Evolutionary conservation across 2,888 invertebrate species (phyloP).

Genomic region (Lissocephala sabroskyi): DNA sequence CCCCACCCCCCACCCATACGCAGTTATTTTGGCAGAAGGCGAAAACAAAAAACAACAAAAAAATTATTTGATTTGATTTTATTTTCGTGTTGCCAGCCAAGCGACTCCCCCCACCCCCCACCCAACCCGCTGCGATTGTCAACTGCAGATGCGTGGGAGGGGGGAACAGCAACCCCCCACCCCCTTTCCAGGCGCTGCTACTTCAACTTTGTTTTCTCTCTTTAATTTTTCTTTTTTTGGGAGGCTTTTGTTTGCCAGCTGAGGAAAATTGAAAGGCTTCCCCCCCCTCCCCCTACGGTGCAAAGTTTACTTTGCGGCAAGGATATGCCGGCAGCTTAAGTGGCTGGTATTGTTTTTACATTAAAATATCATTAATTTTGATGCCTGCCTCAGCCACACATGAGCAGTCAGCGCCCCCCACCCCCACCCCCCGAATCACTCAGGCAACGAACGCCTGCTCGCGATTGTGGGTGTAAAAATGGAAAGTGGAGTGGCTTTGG

Average conservation of each 20-base stretch:
- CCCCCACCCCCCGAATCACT: background rate
- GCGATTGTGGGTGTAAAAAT: too few species aligned
- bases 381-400: slow-evolving; percentile 25
- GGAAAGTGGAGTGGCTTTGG: background rate
- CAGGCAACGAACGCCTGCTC: too few species aligned
- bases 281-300: slow-evolving; percentile 7
- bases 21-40: background rate
- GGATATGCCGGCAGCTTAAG: slow-evolving; percentile 49
- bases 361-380: slow-evolving; percentile 64
- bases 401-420: background rate
- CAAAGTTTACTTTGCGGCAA: too few species aligned
- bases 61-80: too few species aligned
- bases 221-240: slow-evolving; percentile 5
- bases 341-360: slow-evolving; percentile 62
- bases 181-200: background rate
- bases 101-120: too few species aligned
- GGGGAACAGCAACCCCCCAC: too few species aligned
- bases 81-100: too few species aligned
- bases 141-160: too few species aligned
- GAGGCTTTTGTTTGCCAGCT: slow-evolving; percentile 24
- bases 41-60: background rate
- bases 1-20: too few species aligned
- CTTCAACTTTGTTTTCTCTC: too few species aligned
- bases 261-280: slow-evolving; percentile 41
- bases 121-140: background rate